Percentiles rank a stretch among this genome's conserved stretches.
phyloP scores from a whole-genome alignment of 2,113 vertebrate genomes.

The Corythaixoides concolor region DNA sequence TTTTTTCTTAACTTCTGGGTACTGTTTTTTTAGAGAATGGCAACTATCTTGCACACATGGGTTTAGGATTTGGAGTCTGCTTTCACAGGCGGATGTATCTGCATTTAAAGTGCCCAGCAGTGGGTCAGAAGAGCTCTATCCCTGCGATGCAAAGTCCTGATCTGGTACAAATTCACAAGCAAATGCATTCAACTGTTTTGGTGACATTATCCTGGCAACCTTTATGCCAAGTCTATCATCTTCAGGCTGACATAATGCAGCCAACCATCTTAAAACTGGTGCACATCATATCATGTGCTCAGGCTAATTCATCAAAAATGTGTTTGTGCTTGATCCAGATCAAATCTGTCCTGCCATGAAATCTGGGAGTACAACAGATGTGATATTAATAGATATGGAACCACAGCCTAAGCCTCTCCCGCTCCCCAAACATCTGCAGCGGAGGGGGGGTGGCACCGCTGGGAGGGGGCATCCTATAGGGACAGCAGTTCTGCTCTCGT shows the following conservation, averaged over 20 bases:
- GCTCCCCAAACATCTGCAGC: conserved; percentile 43
- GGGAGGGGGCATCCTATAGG: conserved; percentile 36
- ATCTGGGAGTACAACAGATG: conserved; percentile 52
- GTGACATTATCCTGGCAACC: background rate
- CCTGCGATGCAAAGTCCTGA: background rate
- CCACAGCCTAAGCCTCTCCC: conserved; percentile 1
- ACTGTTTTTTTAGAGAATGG: background rate
- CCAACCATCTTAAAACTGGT: background rate
- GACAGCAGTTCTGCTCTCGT: background rate
- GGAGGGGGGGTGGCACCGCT: background rate
- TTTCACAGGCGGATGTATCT: background rate
- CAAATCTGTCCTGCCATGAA: conserved; percentile 22
- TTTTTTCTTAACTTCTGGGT: background rate
- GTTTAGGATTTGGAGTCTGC: background rate
- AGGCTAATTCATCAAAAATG: conserved; percentile 28
- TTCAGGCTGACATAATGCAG: background rate
- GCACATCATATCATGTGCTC: background rate
- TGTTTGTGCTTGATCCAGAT: conserved; percentile 54
- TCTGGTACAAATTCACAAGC: background rate
- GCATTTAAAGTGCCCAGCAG: background rate
- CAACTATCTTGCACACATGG: background rate
- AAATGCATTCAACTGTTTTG: background rate
- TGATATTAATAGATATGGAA: conserved; percentile 58
- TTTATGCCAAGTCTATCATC: background rate
- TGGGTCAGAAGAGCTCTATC: background rate